Evolutionary conservation across 2,888 invertebrate species (phyloP), one percentile per base, ranked within the genome.

Genomic region (Lissonota sp.): DNA sequence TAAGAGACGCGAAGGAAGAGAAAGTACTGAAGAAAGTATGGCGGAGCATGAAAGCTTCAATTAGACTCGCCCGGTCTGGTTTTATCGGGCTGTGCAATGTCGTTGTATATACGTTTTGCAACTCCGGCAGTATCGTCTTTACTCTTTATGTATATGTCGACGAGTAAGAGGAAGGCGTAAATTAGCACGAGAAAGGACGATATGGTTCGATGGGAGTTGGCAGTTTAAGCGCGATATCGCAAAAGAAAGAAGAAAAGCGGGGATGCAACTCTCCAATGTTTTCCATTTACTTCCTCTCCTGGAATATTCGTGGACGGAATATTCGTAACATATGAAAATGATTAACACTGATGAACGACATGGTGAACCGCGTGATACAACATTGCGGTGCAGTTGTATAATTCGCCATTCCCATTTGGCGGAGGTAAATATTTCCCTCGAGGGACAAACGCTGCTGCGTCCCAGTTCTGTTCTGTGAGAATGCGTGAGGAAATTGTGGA

Each of bases 1-100:
- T 8, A 37, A 39, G 26, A 14, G 49, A 44, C 10, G 55, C 51
- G 26, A 37, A 26, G 55, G 37, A 39, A 60, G 44, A 53, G 37
- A 44, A n/a, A 53, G 53, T 6, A 7, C 6, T 16, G 55, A 14
- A 62, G 55, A 71, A 14, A 57, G 44, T 46, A 44, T 67, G 46
- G 46, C 42, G 69, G 55, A 78, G 60, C 70, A 62, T 63, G 79
- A 70, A 75, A 80, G 80, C 75, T 82, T 82, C 80, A 82, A 84
- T 82, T 84, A 82, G 75, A 71, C 78, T 64, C 12, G 62, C 62
- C 72, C 80, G 72, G 75, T 82, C 80, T 79, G 51, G 75, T 72
- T 67, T 71, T 71, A 75, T 83, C 71, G 74, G 63, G 72, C 58
- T n/a, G 60, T 26, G 26, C 26, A 26, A 58, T 76, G 70, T 76